Base-by-base conservation (phyloP, 2,797 vertebrate species). In the Sternotherus odoratus region DNA sequence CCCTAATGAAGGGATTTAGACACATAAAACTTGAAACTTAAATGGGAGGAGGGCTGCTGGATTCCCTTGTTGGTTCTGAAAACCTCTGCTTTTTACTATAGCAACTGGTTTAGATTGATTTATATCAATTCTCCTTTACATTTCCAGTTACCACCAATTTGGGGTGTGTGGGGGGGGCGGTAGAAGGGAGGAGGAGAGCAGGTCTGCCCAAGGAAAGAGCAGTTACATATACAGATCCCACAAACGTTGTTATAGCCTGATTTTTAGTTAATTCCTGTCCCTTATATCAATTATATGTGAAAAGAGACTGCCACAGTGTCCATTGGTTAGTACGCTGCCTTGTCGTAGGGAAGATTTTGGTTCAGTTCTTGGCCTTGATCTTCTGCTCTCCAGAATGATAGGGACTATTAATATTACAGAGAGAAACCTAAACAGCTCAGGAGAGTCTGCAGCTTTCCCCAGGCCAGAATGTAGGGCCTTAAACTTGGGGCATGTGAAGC, bases 101-200 rank as follows among this genome's bases (percentile, higher is more conserved):
- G 4, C 66, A 50, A 24, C 4, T 66, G 10, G 50, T 6, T 0
- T 56, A 6, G 26, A 69, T 74, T 66, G 80, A 1, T 51, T 9
- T 74, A 24, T 7, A 12, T 66, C 13, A 36, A 7, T 85, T 87
- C 11, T 39, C 2, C 9, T 63, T 83, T 74, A 12, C 26, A 6
- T 87, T 91, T 83, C 11, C 63, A 8, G 5, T 86, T 89, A 69
- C 83, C n/a, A n/a, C n/a, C n/a, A n/a, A n/a, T n/a, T n/a, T n/a
- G n/a, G n/a, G n/a, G n/a, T n/a, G n/a, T n/a, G n/a, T n/a, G n/a
- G n/a, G n/a, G n/a, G n/a, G n/a, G n/a, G n/a, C n/a, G n/a, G n/a
- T n/a, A n/a, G n/a, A n/a, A n/a, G n/a, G n/a, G n/a, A 26, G 4
- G 0, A 4, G 0, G 1, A 8, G 82, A 30, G 15, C 24, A 74